phyloP scores from a whole-genome alignment of 2,888 invertebrate species.

The Tholera decimalis region DNA sequence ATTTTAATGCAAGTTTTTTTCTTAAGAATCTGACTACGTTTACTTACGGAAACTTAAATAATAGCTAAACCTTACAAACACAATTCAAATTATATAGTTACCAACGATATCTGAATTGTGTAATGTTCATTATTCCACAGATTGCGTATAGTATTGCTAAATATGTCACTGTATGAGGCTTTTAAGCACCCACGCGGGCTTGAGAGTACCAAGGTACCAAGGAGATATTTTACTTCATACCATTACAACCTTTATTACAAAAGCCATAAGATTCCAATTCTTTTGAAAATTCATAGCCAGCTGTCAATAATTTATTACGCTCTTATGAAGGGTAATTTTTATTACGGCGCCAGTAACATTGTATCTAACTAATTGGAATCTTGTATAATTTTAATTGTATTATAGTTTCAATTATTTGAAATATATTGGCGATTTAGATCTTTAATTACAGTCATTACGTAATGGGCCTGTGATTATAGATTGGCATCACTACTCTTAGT shows the following conservation, averaged over 20 bases:
- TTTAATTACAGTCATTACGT: slow-evolving; percentile 38
- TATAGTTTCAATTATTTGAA: slow-evolving; percentile 59
- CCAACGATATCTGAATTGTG: slow-evolving; percentile 63
- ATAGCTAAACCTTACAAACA: slow-evolving; percentile 7
- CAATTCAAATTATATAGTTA: slow-evolving; percentile 53
- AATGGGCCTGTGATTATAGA: slow-evolving; percentile 39
- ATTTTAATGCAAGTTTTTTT: slow-evolving; percentile 3
- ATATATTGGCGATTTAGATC: slow-evolving; percentile 56
- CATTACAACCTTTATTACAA: slow-evolving; percentile 47
- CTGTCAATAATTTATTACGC: slow-evolving; percentile 70
- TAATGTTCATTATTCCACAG: slow-evolving; percentile 75
- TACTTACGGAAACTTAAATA: background rate
- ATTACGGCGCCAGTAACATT: slow-evolving; percentile 74
- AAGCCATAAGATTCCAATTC: slow-evolving; percentile 36
- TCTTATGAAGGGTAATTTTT: slow-evolving; percentile 76
- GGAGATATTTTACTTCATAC: slow-evolving; percentile 63
- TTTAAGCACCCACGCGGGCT: slow-evolving; percentile 77
- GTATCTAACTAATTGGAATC: slow-evolving; percentile 73
- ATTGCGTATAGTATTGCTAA: slow-evolving; percentile 80
- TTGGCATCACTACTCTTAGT: slow-evolving; percentile 27
- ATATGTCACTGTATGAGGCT: slow-evolving; percentile 74
- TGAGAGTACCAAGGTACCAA: slow-evolving; percentile 66
- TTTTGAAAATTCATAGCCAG: slow-evolving; percentile 43
- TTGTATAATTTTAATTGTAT: slow-evolving; percentile 65
- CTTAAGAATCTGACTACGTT: background rate